phyloP scores from a whole-genome alignment of 1,140 invertebrate genomes.

The Diabrotica undecimpunctata region DNA sequence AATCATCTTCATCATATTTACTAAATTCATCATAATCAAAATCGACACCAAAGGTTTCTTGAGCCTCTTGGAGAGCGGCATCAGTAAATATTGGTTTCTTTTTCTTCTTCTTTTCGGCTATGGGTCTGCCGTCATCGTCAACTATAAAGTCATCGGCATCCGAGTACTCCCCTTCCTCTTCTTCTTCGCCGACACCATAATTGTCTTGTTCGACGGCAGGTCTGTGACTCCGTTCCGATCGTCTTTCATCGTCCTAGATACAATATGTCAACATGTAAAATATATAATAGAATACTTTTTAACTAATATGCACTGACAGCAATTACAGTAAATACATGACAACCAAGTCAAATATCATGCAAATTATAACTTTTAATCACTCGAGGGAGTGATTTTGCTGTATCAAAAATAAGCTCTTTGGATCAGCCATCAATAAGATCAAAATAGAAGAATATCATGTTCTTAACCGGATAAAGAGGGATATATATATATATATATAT shows the following conservation, averaged over 20 bases:
- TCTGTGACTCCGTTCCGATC: slow-evolving; percentile 64
- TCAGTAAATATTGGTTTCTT: slow-evolving; percentile 87
- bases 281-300: slow-evolving; percentile 1
- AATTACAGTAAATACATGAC: no score
- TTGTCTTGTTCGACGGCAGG: slow-evolving; percentile 59
- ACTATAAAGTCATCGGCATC: slow-evolving; percentile 97
- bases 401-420: no score
- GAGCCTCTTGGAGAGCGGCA: slow-evolving; percentile 92
- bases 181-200: slow-evolving; percentile 69
- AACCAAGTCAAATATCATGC: no score
- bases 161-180: slow-evolving; percentile 73
- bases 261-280: no score
- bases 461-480: no score
- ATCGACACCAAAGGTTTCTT: slow-evolving; percentile 98
- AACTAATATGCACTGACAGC: no score
- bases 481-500: no score
- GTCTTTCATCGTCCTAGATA: slow-evolving; percentile 71
- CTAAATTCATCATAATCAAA: slow-evolving; percentile 97
- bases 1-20: slow-evolving; percentile 84
- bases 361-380: no score
- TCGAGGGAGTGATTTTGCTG: no score
- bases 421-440: no score
- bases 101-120: slow-evolving; percentile 82
- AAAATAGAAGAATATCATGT: no score
- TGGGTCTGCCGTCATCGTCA: slow-evolving; percentile 90